These are phyloP conservation scores for Lichenostomus cassidix DNA, from an alignment of 2,113 vertebrate genomes.

Conservation along the genomic window DNA sequence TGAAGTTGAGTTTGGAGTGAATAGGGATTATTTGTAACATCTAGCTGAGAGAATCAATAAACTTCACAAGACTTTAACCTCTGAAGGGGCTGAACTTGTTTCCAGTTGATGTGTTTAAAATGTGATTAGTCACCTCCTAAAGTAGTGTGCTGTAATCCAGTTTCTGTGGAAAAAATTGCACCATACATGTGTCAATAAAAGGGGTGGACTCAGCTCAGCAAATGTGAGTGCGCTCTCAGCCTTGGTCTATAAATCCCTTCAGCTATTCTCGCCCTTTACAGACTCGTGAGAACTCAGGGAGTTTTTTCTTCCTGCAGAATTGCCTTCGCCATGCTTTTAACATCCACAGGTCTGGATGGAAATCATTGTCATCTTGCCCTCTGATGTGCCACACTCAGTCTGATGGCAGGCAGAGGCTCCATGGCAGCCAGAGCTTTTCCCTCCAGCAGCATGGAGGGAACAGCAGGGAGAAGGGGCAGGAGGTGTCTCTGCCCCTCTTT, in stretches of 20 bases:
- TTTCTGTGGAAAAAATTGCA: neutral
- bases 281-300: neutral
- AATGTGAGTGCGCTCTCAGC: neutral
- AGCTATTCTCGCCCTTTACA: neutral
- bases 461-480: neutral
- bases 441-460: neutral
- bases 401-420: neutral
- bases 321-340: neutral
- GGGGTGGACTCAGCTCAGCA: neutral
- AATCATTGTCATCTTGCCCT: rapidly evolving
- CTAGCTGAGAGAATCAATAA: neutral
- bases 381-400: rapidly evolving
- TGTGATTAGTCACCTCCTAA: neutral
- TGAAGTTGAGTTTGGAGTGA: neutral
- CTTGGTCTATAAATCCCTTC: neutral
- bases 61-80: neutral
- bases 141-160: neutral
- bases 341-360: rapidly evolving
- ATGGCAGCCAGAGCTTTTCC: neutral
- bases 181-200: neutral
- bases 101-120: neutral
- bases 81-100: neutral
- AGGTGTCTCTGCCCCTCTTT: neutral
- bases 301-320: neutral
- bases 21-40: neutral